A percentile compares a stretch with the other conserved stretches of the same genome.
These are phyloP conservation scores for Actenoides lindsayi DNA, from an alignment of 2,113 vertebrate species.

Conservation along the genomic window DNA sequence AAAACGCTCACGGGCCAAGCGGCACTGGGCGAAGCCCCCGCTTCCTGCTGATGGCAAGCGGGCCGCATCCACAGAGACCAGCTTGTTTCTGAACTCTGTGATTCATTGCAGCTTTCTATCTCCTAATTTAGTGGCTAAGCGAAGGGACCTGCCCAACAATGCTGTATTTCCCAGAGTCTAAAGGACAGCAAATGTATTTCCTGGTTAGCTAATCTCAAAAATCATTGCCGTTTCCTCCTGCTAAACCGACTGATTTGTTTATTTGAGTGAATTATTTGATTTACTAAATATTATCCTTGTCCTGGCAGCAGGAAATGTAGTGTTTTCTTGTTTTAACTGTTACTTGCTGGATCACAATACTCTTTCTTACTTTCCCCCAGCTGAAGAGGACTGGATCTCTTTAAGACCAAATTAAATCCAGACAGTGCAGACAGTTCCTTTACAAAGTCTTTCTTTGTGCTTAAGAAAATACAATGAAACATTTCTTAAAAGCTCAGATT, in stretches of 20 bases:
- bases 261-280: neutral
- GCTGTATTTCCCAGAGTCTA: neutral
- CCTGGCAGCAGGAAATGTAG: neutral
- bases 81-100: rapidly evolving
- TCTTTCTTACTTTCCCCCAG: neutral
- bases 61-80: rapidly evolving
- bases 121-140: neutral
- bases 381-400: neutral
- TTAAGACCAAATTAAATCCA: conserved; percentile 1
- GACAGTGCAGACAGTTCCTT: neutral
- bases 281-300: neutral
- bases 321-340: neutral
- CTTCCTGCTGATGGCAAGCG: neutral
- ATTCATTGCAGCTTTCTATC: neutral
- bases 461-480: neutral
- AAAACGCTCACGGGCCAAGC: rapidly evolving
- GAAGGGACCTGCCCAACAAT: neutral
- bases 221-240: neutral
- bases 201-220: neutral
- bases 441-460: conserved; percentile 6
- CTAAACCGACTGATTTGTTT: neutral
- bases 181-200: neutral
- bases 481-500: neutral
- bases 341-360: neutral
- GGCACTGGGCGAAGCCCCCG: rapidly evolving